Conservation (phyloP, 2,113 vertebrate species). For the Corvus cornix region DNA sequence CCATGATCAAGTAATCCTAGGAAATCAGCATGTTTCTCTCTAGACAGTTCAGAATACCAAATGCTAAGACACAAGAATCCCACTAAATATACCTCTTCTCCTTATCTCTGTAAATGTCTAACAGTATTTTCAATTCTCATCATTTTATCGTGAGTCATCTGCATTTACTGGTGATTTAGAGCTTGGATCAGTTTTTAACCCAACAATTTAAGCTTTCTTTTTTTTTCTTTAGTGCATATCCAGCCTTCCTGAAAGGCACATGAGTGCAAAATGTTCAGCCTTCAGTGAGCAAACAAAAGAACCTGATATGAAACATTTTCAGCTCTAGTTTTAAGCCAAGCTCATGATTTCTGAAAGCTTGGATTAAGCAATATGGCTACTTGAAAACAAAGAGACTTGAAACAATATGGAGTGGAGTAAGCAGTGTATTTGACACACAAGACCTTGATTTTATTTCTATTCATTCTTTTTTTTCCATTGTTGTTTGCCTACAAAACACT, state of each 20-base stretch:
- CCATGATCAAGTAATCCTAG: slow-evolving; percentile 48
- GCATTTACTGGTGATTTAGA: slow-evolving; percentile 48
- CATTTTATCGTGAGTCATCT: neutral
- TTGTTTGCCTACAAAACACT: neutral
- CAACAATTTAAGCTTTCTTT: neutral
- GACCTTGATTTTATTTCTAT: neutral
- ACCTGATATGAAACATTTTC: neutral
- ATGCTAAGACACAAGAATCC: slow-evolving; percentile 25
- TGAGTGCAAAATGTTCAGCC: neutral
- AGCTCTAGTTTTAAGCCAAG: neutral
- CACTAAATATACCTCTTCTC: neutral
- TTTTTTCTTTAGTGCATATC: neutral
- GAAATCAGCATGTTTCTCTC: slow-evolving; percentile 52
- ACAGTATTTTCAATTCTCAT: neutral
- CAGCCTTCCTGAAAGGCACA: neutral
- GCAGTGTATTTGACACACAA: neutral
- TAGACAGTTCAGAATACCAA: slow-evolving; percentile 24
- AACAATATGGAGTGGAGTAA: neutral
- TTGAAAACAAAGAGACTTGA: neutral
- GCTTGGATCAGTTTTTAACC: slow-evolving; percentile 18
- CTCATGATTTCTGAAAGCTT: neutral
- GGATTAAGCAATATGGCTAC: neutral
- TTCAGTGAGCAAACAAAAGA: neutral
- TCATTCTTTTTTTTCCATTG: neutral
- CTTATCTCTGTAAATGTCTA: neutral